Conservation (phyloP, 2,113 vertebrate species). For the Rhinolophus sinicus region DNA sequence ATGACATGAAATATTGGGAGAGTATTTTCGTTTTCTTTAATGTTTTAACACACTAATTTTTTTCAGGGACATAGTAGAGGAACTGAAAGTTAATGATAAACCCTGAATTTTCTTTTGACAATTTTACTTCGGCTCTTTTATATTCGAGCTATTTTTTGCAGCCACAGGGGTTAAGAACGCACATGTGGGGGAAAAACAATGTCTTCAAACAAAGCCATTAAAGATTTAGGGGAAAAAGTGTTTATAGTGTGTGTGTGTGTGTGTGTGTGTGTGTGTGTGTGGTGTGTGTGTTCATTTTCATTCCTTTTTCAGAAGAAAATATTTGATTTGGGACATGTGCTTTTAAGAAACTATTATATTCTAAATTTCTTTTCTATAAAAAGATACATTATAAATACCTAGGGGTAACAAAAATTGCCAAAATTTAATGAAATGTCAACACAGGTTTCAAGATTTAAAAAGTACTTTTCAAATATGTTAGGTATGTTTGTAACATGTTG, state of each 20-base stretch:
- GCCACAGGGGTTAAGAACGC: background rate
- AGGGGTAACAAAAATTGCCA: background rate
- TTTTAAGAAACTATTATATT: background rate
- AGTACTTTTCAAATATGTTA: background rate
- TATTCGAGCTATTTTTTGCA: background rate
- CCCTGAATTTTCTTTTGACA: background rate
- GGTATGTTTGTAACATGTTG: background rate
- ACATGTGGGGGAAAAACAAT: background rate
- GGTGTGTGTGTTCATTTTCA: background rate
- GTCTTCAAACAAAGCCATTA: background rate
- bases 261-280: background rate
- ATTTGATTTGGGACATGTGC: background rate
- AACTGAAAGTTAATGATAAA: background rate
- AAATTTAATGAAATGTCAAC: background rate
- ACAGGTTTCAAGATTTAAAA: background rate
- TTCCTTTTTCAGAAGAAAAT: background rate
- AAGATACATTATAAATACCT: background rate
- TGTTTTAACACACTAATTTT: background rate
- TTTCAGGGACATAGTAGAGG: background rate
- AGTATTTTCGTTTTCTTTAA: background rate
- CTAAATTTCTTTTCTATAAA: background rate
- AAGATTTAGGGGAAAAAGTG: background rate
- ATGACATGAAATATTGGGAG: background rate
- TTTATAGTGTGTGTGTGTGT: background rate
- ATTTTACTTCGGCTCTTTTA: conserved; percentile 36